Conservation (phyloP, 2,113 vertebrate species). For the Calidris pygmaea region DNA sequence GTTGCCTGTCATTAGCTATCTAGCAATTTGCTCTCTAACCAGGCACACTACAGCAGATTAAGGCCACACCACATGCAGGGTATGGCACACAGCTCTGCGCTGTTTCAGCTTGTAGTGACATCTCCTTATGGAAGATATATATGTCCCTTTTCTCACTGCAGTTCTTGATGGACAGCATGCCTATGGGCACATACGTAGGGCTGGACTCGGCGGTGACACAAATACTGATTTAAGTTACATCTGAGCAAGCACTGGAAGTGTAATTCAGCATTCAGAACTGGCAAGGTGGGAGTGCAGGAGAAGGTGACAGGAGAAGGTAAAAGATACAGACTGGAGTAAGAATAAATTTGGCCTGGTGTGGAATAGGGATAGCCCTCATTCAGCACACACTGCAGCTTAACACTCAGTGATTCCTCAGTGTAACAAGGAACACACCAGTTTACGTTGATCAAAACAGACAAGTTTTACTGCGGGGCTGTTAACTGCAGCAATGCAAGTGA, state of each 20-base stretch:
- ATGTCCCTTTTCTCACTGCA: background rate
- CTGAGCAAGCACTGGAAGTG: background rate
- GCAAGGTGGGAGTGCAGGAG: background rate
- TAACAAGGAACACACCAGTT: background rate
- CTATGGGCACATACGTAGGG: background rate
- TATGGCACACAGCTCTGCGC: background rate
- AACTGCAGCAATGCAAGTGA: background rate
- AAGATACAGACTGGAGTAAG: background rate
- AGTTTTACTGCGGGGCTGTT: background rate
- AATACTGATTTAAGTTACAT: background rate
- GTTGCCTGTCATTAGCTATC: background rate
- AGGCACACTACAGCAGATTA: background rate
- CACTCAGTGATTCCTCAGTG: background rate
- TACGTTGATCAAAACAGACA: background rate
- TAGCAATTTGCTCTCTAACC: background rate
- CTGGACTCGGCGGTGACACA: background rate
- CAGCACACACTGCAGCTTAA: background rate
- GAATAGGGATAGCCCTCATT: background rate
- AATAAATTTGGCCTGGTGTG: background rate
- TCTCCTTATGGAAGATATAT: background rate
- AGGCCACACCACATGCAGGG: background rate
- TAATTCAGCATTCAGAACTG: background rate
- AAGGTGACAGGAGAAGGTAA: background rate
- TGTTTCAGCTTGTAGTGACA: background rate
- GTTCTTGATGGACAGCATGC: background rate